These are phyloP conservation scores for Crocodylus rhombifer DNA, from an alignment of 2,797 vertebrate genomes.

Conservation along the genomic window DNA sequence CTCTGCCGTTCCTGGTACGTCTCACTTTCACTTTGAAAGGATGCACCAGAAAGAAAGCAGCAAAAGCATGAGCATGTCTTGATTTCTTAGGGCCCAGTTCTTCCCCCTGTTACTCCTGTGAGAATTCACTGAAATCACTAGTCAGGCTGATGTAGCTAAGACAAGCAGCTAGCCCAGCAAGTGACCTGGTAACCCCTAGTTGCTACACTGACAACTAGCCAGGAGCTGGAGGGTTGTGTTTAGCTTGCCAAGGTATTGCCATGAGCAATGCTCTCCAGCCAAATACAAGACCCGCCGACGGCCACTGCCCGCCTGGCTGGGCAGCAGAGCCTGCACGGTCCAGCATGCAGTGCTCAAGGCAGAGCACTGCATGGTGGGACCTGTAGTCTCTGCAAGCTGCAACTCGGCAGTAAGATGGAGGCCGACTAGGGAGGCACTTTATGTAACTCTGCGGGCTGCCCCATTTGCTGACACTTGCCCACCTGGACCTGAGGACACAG, in stretches of 20 bases:
- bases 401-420: accelerated
- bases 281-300: not conserved
- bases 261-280: not conserved
- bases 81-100: accelerated
- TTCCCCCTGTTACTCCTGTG: accelerated
- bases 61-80: accelerated
- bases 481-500: not conserved
- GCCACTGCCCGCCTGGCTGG: not conserved
- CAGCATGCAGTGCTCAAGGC: accelerated
- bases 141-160: too few species aligned
- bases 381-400: accelerated
- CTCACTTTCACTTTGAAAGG: accelerated
- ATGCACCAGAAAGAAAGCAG: not conserved
- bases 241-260: accelerated
- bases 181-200: accelerated
- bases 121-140: accelerated
- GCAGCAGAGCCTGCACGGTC: accelerated
- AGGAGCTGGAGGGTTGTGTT: accelerated
- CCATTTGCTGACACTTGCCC: not conserved
- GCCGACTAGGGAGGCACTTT: not conserved
- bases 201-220: accelerated
- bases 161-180: accelerated
- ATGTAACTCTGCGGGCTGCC: not conserved
- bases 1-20: accelerated
- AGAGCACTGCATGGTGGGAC: accelerated